Percentiles rank a stretch among this genome's conserved stretches.
Conservation (phyloP, 1,140 invertebrate species). For the Hylaeus volcanicus region DNA sequence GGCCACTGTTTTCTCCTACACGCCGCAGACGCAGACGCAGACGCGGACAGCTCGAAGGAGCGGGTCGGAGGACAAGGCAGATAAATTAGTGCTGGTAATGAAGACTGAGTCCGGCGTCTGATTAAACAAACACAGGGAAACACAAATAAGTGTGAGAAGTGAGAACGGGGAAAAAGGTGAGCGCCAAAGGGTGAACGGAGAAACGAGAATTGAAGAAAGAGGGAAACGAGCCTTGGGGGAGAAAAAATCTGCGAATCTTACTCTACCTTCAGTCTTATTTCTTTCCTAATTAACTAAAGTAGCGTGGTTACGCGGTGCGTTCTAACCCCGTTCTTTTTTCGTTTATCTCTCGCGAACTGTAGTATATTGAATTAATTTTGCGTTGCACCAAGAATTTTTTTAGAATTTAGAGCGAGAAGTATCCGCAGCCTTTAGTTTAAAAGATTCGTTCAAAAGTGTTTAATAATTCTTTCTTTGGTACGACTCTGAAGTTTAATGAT, state of each 20-base stretch:
- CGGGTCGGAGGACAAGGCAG: constrained; percentile 71
- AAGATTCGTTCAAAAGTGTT: no score
- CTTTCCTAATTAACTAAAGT: constrained; percentile 70
- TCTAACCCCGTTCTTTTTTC: constrained; percentile 37
- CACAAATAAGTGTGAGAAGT: constrained; percentile 67
- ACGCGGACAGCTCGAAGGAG: constrained; percentile 36
- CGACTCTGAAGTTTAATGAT: no score
- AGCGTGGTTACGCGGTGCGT: constrained; percentile 56
- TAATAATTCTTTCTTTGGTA: no score
- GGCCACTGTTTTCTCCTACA: constrained; percentile 51
- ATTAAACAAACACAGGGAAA: constrained; percentile 78
- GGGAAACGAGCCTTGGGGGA: background rate
- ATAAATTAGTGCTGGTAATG: constrained; percentile 77
- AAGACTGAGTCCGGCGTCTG: constrained; percentile 76
- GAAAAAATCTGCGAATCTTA: constrained; percentile 54
- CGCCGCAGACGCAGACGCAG: constrained; percentile 22
- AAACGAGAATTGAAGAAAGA: constrained; percentile 25
- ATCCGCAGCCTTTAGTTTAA: no score
- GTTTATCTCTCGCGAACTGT: constrained; percentile 4
- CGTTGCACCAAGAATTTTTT: no score
- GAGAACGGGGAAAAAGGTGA: constrained; percentile 22
- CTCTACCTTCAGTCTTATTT: constrained; percentile 59
- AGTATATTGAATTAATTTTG: no score
- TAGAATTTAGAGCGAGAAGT: no score
- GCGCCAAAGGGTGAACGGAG: constrained; percentile 11